Base-by-base conservation (phyloP, 2,888 invertebrate species). In the Rotaria sp. region DNA sequence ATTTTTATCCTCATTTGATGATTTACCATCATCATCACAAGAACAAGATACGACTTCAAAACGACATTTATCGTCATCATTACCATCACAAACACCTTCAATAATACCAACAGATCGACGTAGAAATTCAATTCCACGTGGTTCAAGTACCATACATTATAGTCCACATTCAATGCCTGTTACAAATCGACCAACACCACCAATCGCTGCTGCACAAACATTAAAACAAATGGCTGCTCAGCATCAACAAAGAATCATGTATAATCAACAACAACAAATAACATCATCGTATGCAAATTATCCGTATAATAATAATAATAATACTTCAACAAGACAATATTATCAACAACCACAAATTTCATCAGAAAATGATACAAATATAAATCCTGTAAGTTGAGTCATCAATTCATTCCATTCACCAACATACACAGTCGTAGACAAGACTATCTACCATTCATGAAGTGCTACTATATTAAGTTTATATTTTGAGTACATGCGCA, bases 191-290 rank as follows among this genome's bases (percentile, higher is more conserved):
- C 41, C 75, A 21, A 18, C 38, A 38, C 13, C 67, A 50, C 50
- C 7, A 50, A 50, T 18, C 15, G 88, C 88, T 5, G 97, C 97
- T 0, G 96, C 96, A 85, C 96, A 96, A 92, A 96, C 96, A 0
- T 92, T 97, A 85, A 96, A 96, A 91, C 96, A 96, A 90, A 96
- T 96, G 96, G 96, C 96, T 67, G 96, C 96, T 91, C 96, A 96
- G 91, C 96, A 96, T 92, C 96, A 96, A 92, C 80, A 80, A 41
- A 21, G 80, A 45, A 38, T 35, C 8, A 67, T 67, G 67, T 67
- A 67, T 35, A 67, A 35, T 67, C 67, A 67, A 38, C 67, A 55
- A 55, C 55, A 55, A 55, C 55, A 55, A 48, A 24, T 74, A 86
- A 35, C 87, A 84, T 24, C 87, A 87, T 85, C 88, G 86, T 84